Evolutionary conservation across 1,140 invertebrate species (phyloP).

Genomic region (Drosophila lacertosa): DNA sequence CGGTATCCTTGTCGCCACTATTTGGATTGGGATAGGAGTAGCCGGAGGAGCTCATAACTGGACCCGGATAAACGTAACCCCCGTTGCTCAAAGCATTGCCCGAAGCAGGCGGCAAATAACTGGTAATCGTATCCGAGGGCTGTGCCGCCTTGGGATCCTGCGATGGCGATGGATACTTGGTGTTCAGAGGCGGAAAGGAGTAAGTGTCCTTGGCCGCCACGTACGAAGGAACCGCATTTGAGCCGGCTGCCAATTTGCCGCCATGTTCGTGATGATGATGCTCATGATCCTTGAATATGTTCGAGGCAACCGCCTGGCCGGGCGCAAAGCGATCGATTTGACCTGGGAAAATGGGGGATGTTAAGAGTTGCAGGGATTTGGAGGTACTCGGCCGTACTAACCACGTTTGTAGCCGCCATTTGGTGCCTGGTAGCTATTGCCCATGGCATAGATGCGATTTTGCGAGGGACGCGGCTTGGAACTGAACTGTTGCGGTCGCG

Average conservation of each 20-base stretch:
- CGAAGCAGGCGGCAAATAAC: conserved; percentile 76
- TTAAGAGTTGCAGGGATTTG: conserved; percentile 8
- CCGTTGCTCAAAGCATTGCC: conserved; percentile 52
- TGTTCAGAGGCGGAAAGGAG: conserved; percentile 74
- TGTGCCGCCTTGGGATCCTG: conserved; percentile 61
- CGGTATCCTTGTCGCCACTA: conserved; percentile 55
- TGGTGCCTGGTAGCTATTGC: conserved; percentile 30
- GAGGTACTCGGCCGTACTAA: conserved; percentile 15
- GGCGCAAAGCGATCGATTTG: conserved; percentile 74
- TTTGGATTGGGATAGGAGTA: conserved; percentile 55
- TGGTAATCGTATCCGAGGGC: conserved; percentile 58
- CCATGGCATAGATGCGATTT: conserved; percentile 45
- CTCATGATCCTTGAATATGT: conserved; percentile 50
- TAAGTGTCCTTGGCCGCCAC: conserved; percentile 65
- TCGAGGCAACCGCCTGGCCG: conserved; percentile 69
- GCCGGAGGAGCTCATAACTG: conserved; percentile 29
- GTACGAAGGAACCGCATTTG: conserved; percentile 60
- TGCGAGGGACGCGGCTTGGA: conserved; percentile 45
- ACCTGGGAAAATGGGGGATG: conserved; percentile 17
- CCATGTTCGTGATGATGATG: conserved; percentile 46
- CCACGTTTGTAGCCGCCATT: conserved; percentile 45
- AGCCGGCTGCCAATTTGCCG: conserved; percentile 57
- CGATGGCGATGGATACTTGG: conserved; percentile 68
- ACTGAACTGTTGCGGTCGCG: conserved; percentile 48
- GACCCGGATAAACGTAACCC: conserved; percentile 59